Evolutionary conservation across 64 coral and sea anemone species (phyloP), one percentile per base, ranked within the genome.

Genomic region (Trachythela sp.): DNA sequence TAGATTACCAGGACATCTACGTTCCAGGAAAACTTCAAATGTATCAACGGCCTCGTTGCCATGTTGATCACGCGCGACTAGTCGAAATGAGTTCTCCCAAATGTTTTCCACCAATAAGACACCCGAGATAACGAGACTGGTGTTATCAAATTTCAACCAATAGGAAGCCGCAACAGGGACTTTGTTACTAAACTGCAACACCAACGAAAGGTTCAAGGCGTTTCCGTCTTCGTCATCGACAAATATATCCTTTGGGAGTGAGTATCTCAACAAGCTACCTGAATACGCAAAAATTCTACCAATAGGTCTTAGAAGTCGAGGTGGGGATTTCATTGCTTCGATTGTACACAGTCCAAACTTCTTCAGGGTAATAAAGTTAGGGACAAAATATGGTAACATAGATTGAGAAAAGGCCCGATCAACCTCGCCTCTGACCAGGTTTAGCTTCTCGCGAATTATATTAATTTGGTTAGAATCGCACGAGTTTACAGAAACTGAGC

Each of bases 291-390:
- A 68, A 6, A 68, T 68, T n/a, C 30, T 68, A n/a, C 59, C 30
- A 31, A 68, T 68, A 4, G 59, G 59, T 68, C 20, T 68, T 7
- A 68, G 30, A 31, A 68, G 59, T 68, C 30, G 3, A 22, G 30
- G 59, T 4, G 30, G 30, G 3, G 59, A 22, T n/a, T 68, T 68
- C 30, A 5, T 22, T n/a, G 20, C 59, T 6, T 22, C 59, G 37
- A 85, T 86, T 15, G 70, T 50, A 70, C 90, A 91, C 15, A 83
- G 90, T 42, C 90, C 90, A 35, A 72, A 39, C 24, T 91, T 91
- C 1, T 58, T 36, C 59, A 91, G 41, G 20, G 34, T 72, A 13
- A 91, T 39, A 13, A 17, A 72, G 24, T 91, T 60, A 18, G 85
- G 83, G 10, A 91, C 39, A 54, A 91, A 91, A 26, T 91, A 39